Evolutionary conservation across 2,797 vertebrate species (phyloP), one percentile per base, ranked within the genome.

Genomic region (Margarornis squamiger): DNA sequence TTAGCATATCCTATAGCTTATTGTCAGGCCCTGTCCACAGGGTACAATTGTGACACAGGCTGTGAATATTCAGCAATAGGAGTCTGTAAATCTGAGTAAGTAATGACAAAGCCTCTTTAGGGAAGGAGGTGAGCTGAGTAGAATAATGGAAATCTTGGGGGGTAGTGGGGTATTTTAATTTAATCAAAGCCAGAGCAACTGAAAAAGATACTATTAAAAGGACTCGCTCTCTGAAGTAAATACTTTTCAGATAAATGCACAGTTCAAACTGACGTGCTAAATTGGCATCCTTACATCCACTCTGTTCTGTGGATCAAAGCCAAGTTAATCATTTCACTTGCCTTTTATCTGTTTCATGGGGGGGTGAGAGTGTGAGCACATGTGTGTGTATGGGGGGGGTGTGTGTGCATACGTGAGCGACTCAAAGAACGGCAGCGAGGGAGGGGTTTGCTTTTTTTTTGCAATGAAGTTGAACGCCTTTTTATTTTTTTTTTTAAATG

Each of bases 31-130:
- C 72, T 92, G 88, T 94, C 86, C 75, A 78, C 90, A 82, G 95
- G 91, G 88, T 81, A 90, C 94, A 93, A 92, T 92, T 93, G 96
- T 90, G 92, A 84, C 92, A 90, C 89, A 95, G 80, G 38, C 84
- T 94, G 78, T 91, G 96, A 95, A 90, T 95, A 95, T 92, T 91
- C 94, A 94, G 94, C 93, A 92, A 74, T 61, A 89, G 86, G 74
- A 96, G 83, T 90, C 86, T 95, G 81, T 96, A 95, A 92, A 96
- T 89, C 66, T 93, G 68, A 94, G 76, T 78, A 72, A 88, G 85
- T 93, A 92, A 86, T 88, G 95, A 96, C 75, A 96, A 96, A 96
- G 84, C 83, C 86, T 70, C 90, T 96, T 91, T 81, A 76, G 91
- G 93, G 86, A 90, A 91, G 88, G 78, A 97, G 82, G 96, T 96